Conservation (phyloP, 2,113 vertebrate species). For the Pelodiscus sinensis region DNA sequence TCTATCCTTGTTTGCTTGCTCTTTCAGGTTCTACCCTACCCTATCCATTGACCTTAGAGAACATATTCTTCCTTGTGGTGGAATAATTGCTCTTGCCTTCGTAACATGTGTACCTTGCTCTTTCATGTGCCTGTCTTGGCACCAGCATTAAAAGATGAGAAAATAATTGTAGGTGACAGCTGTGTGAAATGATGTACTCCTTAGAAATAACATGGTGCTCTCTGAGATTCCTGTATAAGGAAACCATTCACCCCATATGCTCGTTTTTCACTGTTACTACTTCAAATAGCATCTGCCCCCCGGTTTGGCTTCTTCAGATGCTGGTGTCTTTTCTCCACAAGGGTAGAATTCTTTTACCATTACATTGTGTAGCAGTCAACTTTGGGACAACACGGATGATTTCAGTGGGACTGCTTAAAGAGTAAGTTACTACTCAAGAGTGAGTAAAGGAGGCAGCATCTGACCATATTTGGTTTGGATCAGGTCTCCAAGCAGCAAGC, state of each 20-base stretch:
- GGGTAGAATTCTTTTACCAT: background rate
- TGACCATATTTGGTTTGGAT: constrained; percentile 9
- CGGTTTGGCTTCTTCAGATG: background rate
- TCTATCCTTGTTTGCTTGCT: background rate
- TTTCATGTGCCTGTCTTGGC: background rate
- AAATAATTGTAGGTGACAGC: background rate
- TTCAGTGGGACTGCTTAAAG: background rate
- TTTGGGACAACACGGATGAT: background rate
- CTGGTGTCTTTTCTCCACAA: background rate
- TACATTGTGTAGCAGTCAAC: background rate
- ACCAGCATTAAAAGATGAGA: background rate
- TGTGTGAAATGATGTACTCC: background rate
- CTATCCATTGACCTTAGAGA: background rate
- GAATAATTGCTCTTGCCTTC: background rate
- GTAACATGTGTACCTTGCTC: background rate
- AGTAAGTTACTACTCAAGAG: background rate
- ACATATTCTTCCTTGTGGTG: background rate
- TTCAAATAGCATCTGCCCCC: background rate
- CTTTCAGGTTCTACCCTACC: background rate
- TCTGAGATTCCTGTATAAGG: background rate
- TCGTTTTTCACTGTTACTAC: background rate
- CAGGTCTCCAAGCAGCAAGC: constrained; percentile 21
- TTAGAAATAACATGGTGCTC: fast-evolving
- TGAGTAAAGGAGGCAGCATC: background rate
- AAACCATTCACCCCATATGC: background rate